Evolutionary conservation across 2,888 invertebrate species (phyloP).

Genomic region (Conchocele bisecta): DNA sequence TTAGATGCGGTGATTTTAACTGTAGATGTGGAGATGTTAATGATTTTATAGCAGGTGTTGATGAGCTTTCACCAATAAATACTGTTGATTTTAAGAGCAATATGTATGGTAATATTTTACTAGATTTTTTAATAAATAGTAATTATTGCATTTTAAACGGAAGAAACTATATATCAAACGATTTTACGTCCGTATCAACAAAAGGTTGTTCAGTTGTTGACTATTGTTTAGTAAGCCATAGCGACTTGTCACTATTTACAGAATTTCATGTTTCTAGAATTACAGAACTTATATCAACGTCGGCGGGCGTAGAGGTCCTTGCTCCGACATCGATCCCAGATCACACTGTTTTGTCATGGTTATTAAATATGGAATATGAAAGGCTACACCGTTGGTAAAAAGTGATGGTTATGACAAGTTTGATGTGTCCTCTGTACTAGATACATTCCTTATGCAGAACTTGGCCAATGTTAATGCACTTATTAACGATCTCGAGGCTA

Average conservation of each 20-base stretch:
- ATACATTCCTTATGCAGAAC: too few relatives aligned
- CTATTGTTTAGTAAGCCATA: constrained; percentile 10
- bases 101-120: constrained; percentile 7
- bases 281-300: background rate
- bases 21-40: constrained; percentile 1
- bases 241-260: background rate
- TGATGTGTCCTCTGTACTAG: too few relatives aligned
- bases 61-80: constrained; percentile 3
- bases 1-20: constrained; percentile 22
- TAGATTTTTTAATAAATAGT: constrained; percentile 22
- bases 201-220: constrained; percentile 31
- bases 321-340: constrained; percentile 2
- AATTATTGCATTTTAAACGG: constrained; percentile 27
- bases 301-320: background rate
- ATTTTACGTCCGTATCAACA: constrained; percentile 21
- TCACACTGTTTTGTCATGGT: constrained; percentile 13
- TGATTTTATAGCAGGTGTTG: constrained; percentile 17
- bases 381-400: too few relatives aligned
- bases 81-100: constrained; percentile 15
- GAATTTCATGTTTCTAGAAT: constrained; percentile 6
- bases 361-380: too few relatives aligned
- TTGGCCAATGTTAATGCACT: too few relatives aligned
- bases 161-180: constrained; percentile 12
- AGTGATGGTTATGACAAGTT: too few relatives aligned
- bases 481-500: too few relatives aligned